Evolutionary conservation across 2,888 invertebrate genomes (phyloP).

Genomic region (Lasioglossum oenotherae): DNA sequence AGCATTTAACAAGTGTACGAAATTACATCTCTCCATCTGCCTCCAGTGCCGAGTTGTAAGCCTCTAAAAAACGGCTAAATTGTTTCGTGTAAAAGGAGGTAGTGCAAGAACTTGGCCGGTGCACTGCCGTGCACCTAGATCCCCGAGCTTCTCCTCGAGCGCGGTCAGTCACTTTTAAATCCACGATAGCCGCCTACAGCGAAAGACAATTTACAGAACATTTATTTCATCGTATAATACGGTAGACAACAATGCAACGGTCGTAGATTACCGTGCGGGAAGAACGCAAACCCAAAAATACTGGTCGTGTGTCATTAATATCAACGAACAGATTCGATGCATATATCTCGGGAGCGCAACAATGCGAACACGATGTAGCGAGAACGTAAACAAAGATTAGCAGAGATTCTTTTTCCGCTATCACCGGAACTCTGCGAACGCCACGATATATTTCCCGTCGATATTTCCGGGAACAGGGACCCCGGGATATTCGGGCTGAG

Average conservation of each 20-base stretch:
- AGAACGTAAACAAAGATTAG: slow-evolving; percentile 10
- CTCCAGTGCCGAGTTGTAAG: too few relatives aligned
- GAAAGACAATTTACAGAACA: background rate
- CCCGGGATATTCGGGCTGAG: background rate
- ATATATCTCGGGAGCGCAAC: background rate
- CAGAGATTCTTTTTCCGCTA: slow-evolving; percentile 8
- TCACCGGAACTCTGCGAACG: background rate
- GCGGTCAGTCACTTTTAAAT: background rate
- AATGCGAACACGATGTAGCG: background rate
- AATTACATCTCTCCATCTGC: too few relatives aligned
- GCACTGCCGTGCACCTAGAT: too few relatives aligned
- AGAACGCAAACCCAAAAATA: background rate
- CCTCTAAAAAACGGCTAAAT: too few relatives aligned
- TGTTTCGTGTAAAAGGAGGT: too few relatives aligned
- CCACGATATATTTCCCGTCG: background rate
- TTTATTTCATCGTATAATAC: background rate
- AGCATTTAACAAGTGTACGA: too few relatives aligned
- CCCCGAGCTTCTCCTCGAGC: background rate
- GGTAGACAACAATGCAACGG: background rate
- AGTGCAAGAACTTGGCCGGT: too few relatives aligned
- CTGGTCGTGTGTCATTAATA: background rate
- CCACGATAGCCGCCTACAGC: background rate
- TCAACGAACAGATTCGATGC: background rate
- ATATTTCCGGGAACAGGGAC: background rate
- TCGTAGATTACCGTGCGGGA: background rate